Evolutionary conservation across 2,113 vertebrate species (phyloP), one percentile per base, ranked within the genome.

Genomic region (Dissostichus mawsoni): DNA sequence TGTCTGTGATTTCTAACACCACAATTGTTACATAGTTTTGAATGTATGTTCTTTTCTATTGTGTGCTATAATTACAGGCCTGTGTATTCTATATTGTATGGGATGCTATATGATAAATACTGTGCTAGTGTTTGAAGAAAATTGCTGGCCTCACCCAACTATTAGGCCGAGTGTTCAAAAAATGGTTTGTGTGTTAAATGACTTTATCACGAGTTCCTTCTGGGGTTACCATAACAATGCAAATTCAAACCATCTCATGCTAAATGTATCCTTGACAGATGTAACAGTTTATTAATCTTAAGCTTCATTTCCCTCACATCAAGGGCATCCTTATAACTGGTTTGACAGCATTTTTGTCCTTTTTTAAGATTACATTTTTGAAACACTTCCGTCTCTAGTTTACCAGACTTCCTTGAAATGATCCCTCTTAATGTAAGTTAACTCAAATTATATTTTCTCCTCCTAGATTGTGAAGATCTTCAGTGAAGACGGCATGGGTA

Each of bases 401-500:
- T 44, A 14, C 36, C 45, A 41, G 51, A 56, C 53, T 58, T 50
- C 55, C 11, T 58, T 47, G 6, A 44, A 12, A 8, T 56, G 8
- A 11, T 61, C 41, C 51, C 0, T 36, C 16, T 63, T 41, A 23
- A 20, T 63, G 20, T 29, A 64, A 78, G 33, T 72, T 1, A 63
- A 48, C 8, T 11, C 16, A 11, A 7, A 56, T 41, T 63, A 2
- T 53, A 0, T 77, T 82, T 36, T 66, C 10, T 57, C 25, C 25
- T 69, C 91, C 69, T 92, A 99, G 98, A 97, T 99, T 90, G 96
- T 99, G 88, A 99, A 97, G 95, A 94, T 99, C 95, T 99, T 97
- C 90, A 96, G 96, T 87, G 98, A 99, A 94, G 98, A 99, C 83
- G 98, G 98, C 80, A 96, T 96, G 69, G 95, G 97, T 90, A 99